These are phyloP conservation scores for Caenorhabditis sulstoni DNA, from an alignment of 2,888 invertebrate species.

Conservation along the genomic window DNA sequence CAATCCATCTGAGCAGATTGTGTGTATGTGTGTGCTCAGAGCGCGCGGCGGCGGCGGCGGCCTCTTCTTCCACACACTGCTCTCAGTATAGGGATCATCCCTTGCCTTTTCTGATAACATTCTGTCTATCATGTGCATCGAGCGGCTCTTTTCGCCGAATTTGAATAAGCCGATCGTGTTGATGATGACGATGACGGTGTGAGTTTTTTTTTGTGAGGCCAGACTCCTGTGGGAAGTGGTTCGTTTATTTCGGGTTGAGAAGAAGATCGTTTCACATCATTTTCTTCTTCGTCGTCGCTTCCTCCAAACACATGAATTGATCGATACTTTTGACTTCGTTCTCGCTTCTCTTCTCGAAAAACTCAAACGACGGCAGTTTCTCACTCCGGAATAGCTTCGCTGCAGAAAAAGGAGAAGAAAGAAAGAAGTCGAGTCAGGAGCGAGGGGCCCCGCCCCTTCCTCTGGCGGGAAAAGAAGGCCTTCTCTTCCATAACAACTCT, in stretches of 20 bases:
- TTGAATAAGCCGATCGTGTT: conserved; percentile 10
- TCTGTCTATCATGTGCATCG: background rate
- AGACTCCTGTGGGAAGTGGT: too few relatives aligned
- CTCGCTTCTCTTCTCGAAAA: background rate
- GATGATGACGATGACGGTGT: conserved; percentile 6
- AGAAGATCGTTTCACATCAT: conserved; percentile 29
- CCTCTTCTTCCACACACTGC: background rate
- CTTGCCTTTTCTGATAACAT: conserved; percentile 25
- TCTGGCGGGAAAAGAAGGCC: conserved; percentile 8
- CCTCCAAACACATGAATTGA: conserved; percentile 17
- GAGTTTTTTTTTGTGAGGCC: background rate
- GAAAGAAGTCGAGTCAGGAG: conserved; percentile 19
- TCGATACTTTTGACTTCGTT: conserved; percentile 20
- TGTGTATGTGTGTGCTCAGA: conserved; percentile 24
- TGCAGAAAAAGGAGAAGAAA: conserved; percentile 14
- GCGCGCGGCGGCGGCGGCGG: background rate
- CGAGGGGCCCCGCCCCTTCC: conserved; percentile 24
- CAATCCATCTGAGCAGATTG: conserved; percentile 34
- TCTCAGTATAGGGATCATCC: conserved; percentile 32
- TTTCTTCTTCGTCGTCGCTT: conserved; percentile 4
- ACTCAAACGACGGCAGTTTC: conserved; percentile 10
- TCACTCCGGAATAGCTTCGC: conserved; percentile 34
- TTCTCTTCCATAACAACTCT: conserved; percentile 55
- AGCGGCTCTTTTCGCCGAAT: conserved; percentile 12
- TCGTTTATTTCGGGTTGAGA: background rate